Evolutionary conservation across 2,888 invertebrate species (phyloP), one percentile per base, ranked within the genome.

Genomic region (Polia nebulosa): DNA sequence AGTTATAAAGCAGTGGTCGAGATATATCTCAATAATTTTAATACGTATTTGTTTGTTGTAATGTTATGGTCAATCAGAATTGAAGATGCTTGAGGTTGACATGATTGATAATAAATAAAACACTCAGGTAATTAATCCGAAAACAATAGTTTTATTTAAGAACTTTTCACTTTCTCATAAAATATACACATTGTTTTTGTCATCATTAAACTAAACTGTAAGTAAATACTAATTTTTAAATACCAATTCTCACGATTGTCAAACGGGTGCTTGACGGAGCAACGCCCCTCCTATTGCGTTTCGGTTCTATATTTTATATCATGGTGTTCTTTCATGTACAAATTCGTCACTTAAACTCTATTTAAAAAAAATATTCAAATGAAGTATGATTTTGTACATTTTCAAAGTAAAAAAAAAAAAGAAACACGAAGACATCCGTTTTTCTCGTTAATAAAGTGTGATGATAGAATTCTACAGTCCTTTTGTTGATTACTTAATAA

Each of bases 81-180:
- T 65, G 57, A 72, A 78, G 72, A 76, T 41, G 67, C 75, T 68
- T 62, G 74, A 80, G 82, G 86, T 87, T 86, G 75, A 75, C 73
- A 73, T 49, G 22, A 55, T 83, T 84, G 83, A 81, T 86, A 81
- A 82, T 76, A 94, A 95, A 95, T 95, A 94, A 95, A 95, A 95
- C 95, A 88, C 91, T 62, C 85, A 86, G 78, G 85, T 92, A 91
- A 93, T 93, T 95, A 95, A 95, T 95, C 95, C 95, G 95, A 95
- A 95, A 95, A 95, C 95, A 95, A 95, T 95, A 95, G 95, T 95
- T 95, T 95, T 95, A 95, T 95, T 95, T 95, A 95, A 95, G 95
- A 95, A 95, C 94, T 94, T 94, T 94, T 95, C 94, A 94, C 93
- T 94, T 95, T 95, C 92, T 95, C 95, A 95, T 95, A 95, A 95